A percentile compares a stretch with the other conserved stretches of the same genome.
Evolutionary conservation across 2,113 vertebrate species (phyloP).

Genomic region (Cyanocitta stelleri): DNA sequence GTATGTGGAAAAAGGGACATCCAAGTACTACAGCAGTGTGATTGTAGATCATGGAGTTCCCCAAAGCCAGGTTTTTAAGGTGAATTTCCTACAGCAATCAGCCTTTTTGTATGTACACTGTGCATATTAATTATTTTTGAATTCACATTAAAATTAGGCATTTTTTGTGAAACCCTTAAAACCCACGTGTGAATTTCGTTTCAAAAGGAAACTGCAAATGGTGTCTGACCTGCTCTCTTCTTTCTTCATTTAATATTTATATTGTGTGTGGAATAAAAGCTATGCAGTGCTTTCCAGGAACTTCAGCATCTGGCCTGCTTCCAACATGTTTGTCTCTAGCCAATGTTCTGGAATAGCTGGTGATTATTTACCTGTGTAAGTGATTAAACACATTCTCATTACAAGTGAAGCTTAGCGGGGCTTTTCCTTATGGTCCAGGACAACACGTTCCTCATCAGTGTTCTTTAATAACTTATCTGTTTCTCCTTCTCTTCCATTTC

Average conservation of each 20-base stretch:
- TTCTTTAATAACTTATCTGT: conserved; percentile 26
- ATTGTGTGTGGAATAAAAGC: neutral
- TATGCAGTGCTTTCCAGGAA: conserved; percentile 2
- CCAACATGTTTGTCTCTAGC: neutral
- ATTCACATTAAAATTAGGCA: neutral
- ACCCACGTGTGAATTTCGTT: neutral
- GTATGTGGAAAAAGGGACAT: neutral
- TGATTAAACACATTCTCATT: conserved; percentile 37
- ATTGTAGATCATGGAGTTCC: neutral
- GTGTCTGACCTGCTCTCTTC: neutral
- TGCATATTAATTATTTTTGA: neutral
- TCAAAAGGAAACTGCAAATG: neutral
- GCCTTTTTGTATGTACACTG: neutral
- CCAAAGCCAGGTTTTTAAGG: neutral
- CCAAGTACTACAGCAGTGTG: neutral
- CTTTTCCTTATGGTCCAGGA: neutral
- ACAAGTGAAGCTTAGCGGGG: neutral
- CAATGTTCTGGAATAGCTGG: neutral
- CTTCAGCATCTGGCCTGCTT: neutral
- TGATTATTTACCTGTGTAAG: neutral
- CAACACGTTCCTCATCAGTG: neutral
- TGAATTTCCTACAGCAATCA: neutral
- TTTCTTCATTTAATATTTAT: neutral
- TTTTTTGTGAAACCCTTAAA: neutral
- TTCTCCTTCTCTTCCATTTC: conserved; percentile 10